Percentiles rank a stretch among this genome's conserved stretches.
These are phyloP conservation scores for Ectobius pallidus DNA, from an alignment of 2,888 invertebrate species.

Conservation along the genomic window DNA sequence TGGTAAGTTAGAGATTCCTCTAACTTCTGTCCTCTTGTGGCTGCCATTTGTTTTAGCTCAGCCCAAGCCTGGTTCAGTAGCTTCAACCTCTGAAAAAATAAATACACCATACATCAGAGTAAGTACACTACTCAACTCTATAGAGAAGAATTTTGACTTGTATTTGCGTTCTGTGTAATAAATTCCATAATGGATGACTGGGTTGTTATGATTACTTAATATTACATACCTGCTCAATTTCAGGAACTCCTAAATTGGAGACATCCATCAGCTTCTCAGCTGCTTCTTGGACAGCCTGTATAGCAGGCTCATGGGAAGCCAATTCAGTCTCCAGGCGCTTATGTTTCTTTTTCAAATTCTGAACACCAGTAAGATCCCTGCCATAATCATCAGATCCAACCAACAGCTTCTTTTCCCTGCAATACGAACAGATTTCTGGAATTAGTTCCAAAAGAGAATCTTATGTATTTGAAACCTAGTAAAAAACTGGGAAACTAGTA, in stretches of 20 bases:
- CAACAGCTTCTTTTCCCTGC: conserved; percentile 92
- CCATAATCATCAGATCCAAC: conserved; percentile 99
- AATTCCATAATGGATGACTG: too few species aligned
- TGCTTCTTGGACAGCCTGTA: conserved; percentile 89
- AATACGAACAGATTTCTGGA: too few species aligned
- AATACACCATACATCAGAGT: neutral
- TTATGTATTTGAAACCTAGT: too few species aligned
- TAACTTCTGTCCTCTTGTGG: conserved; percentile 88
- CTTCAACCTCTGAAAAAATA: conserved; percentile 68
- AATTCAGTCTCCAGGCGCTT: conserved; percentile 98
- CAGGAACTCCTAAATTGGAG: conserved; percentile 88
- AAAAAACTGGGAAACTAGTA: too few species aligned
- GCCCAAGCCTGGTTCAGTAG: conserved; percentile 92
- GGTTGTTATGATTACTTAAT: too few species aligned
- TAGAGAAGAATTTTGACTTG: too few species aligned
- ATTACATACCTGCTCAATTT: conserved; percentile 73
- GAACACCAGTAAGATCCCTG: conserved; percentile 96
- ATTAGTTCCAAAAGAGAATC: too few species aligned
- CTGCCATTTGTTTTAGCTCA: conserved; percentile 86
- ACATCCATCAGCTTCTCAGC: conserved; percentile 94
- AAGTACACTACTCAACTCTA: too few species aligned
- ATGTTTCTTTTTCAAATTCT: conserved; percentile 98
- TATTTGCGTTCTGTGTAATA: too few species aligned
- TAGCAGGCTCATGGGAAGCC: conserved; percentile 96
- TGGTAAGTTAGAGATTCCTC: conserved; percentile 97